Evolutionary conservation across 2,797 vertebrate genomes (phyloP), one percentile per base, ranked within the genome.

Genomic region (Pygocentrus nattereri): DNA sequence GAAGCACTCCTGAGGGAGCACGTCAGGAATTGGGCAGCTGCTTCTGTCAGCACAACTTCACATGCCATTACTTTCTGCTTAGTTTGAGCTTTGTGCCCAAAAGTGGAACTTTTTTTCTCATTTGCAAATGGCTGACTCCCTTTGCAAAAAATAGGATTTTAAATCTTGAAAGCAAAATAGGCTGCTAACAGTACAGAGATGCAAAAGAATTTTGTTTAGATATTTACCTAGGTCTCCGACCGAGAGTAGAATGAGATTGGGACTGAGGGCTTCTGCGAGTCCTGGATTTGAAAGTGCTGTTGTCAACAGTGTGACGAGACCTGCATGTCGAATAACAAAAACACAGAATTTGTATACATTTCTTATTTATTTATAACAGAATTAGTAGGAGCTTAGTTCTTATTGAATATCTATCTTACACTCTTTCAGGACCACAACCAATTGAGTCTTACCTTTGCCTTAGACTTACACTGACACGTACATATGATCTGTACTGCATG

Each of bases 191-290:
- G 18, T 5, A 64, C 31, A 56, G 61, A 41, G 19, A 65, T 30
- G 52, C 31, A 56, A 58, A 54, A 8, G 44, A 25, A 50, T 41
- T 65, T 23, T 25, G 15, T 44, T n/a, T n/a, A 75, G 87, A 82
- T 65, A 82, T 80, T 91, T 93, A 99, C 97, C 97, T 98, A 94
- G 96, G 95, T 94, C 96, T 96, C 88, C 94, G 95, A 92, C 93
- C 93, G 87, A 90, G 95, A 78, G 95, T 96, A 49, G 97, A 98
- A 87, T 93, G 95, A 84, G 95, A 89, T 88, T 89, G 90, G 86
- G 94, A 91, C 84, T 94, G 95, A 90, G 96, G 96, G 92, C 93
- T 96, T 93, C 93, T 95, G 87, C 94, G 93, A 86, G 91, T 91
- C 92, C 88, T 94, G 89, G 96, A 95, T 93, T 94, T 96, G 88